Conservation (phyloP, 2,113 vertebrate species). For the Bubo scandiacus region DNA sequence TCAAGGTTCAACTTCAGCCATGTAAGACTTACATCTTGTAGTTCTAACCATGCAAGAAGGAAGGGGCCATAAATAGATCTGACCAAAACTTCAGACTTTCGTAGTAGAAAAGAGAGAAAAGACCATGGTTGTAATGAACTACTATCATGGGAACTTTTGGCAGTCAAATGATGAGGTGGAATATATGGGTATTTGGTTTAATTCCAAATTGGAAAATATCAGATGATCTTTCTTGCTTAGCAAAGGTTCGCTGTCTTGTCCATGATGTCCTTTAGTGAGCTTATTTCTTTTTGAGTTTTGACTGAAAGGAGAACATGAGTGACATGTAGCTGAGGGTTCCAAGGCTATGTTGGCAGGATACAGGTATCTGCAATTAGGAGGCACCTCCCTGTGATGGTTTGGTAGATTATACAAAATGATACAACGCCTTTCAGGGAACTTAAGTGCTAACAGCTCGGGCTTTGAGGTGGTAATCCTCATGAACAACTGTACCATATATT, state of each 20-base stretch:
- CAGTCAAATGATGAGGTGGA: not conserved
- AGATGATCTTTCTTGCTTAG: not conserved
- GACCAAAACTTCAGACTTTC: not conserved
- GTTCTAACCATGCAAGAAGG: not conserved
- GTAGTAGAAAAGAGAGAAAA: not conserved
- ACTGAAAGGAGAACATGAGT: not conserved
- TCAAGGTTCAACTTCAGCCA: not conserved
- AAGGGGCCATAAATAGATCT: not conserved
- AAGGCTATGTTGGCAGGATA: not conserved
- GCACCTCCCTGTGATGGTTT: not conserved
- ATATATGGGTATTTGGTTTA: not conserved
- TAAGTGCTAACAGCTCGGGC: not conserved
- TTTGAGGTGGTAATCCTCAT: not conserved
- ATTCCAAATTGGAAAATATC: not conserved
- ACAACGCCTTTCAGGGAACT: accelerated
- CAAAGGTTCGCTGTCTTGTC: not conserved
- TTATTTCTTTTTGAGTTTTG: not conserved
- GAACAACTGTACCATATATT: not conserved
- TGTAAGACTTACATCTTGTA: not conserved
- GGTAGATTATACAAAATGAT: not conserved
- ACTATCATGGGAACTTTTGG: not conserved
- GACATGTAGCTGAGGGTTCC: not conserved
- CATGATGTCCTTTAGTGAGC: not conserved
- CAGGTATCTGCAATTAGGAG: not conserved
- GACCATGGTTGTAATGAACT: not conserved